Conservation (phyloP, 2,888 invertebrate species). For the Heliconius ismenius region DNA sequence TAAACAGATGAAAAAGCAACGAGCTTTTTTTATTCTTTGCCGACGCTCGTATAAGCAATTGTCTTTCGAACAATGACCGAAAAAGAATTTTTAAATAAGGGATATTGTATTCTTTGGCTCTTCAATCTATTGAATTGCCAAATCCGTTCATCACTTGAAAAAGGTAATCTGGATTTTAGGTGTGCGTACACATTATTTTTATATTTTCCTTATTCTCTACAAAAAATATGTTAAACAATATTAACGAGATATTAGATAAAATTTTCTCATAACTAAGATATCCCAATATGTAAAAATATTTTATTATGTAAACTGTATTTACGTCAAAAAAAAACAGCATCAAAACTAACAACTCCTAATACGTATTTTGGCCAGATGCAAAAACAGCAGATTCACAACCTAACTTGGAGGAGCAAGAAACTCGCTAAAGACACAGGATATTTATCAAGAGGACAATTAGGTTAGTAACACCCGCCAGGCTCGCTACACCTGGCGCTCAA, state of each 20-base stretch:
- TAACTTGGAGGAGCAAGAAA: conserved; percentile 19
- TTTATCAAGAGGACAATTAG: conserved; percentile 37
- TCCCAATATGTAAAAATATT: neutral
- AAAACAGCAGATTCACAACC: conserved; percentile 24
- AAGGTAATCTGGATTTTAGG: conserved; percentile 8
- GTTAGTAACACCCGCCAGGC: conserved; percentile 30
- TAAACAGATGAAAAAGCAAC: conserved; percentile 16
- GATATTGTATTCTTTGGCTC: conserved; percentile 7
- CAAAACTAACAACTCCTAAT: neutral
- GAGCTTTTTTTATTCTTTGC: neutral
- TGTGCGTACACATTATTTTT: neutral
- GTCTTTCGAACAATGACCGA: conserved; percentile 16
- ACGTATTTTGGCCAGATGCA: neutral
- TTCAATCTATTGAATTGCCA: conserved; percentile 15
- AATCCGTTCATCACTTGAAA: conserved; percentile 11
- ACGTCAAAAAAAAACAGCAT: neutral
- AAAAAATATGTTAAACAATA: neutral
- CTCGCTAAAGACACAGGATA: conserved; percentile 29
- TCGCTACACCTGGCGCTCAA: conserved; percentile 36
- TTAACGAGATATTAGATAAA: neutral
- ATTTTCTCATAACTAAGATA: neutral
- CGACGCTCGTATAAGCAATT: conserved; percentile 23
- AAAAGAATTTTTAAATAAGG: conserved; percentile 13
- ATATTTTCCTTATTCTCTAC: neutral
- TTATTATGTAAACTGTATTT: neutral